These are phyloP conservation scores for Podarcis siculus DNA, from an alignment of 2,797 vertebrate species.

Conservation along the genomic window DNA sequence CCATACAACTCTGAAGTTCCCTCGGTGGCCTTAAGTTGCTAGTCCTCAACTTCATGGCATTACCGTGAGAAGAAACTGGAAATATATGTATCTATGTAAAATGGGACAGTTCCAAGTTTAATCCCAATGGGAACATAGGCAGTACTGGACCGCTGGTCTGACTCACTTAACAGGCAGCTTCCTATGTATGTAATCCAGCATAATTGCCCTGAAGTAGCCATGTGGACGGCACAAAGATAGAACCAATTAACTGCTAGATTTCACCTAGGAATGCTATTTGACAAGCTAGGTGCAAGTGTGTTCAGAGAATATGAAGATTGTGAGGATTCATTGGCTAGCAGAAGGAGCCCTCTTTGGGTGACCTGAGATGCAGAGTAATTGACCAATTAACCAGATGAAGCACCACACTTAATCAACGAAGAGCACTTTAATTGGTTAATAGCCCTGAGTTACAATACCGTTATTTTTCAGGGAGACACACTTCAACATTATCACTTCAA, in stretches of 20 bases:
- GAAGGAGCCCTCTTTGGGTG: not conserved
- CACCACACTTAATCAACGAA: not conserved
- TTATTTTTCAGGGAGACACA: not conserved
- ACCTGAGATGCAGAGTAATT: conserved; percentile 14
- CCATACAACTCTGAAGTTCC: not conserved
- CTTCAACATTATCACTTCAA: not conserved
- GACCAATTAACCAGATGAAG: conserved; percentile 22
- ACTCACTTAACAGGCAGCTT: no score
- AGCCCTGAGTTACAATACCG: not conserved
- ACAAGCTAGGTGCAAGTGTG: not conserved
- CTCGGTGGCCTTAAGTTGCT: not conserved
- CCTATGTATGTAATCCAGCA: not conserved
- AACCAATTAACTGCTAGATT: not conserved
- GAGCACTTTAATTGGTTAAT: conserved; percentile 14
- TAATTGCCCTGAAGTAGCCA: not conserved
- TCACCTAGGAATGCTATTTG: not conserved
- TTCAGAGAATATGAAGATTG: not conserved
- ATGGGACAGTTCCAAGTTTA: not conserved
- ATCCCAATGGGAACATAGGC: not conserved
- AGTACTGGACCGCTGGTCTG: no score
- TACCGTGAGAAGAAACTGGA: not conserved
- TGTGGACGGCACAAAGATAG: not conserved
- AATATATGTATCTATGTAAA: not conserved
- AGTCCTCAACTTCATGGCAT: not conserved
- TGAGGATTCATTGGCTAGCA: not conserved